These are phyloP conservation scores for Microdon myrmicae DNA, from an alignment of 2,888 invertebrate species.

Conservation along the genomic window DNA sequence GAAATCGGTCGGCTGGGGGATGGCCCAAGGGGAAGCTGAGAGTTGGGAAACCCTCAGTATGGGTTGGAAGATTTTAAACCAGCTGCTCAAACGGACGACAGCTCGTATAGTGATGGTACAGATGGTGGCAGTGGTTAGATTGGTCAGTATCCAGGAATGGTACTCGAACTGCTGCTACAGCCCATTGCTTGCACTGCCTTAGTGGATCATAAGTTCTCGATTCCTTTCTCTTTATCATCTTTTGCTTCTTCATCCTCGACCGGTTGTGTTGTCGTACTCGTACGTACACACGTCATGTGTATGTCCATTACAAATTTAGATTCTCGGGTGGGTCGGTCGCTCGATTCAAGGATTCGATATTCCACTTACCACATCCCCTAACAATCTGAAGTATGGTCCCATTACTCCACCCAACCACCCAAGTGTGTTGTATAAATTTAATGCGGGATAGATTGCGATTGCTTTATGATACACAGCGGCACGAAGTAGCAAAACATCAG, in stretches of 20 bases:
- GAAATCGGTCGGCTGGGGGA: conserved; percentile 1
- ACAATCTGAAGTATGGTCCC: not conserved
- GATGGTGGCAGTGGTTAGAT: conserved; percentile 14
- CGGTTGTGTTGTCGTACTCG: conserved; percentile 2
- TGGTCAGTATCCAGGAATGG: conserved; percentile 32
- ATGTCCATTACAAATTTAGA: conserved; percentile 43
- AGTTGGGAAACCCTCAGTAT: too few relatives aligned
- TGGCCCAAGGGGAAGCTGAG: too few relatives aligned
- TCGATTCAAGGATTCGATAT: conserved; percentile 32
- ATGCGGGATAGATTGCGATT: conserved; percentile 53
- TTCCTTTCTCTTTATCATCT: conserved; percentile 33
- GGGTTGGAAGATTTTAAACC: conserved; percentile 19
- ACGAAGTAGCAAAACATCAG: conserved; percentile 10
- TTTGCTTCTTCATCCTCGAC: conserved; percentile 24
- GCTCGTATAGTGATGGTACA: conserved; percentile 8
- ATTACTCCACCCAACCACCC: conserved; percentile 6
- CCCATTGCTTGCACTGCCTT: conserved; percentile 21
- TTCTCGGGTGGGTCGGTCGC: conserved; percentile 36
- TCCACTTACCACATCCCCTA: conserved; percentile 16
- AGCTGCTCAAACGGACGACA: conserved; percentile 32
- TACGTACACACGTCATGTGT: conserved; percentile 33
- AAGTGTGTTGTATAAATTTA: conserved; percentile 51
- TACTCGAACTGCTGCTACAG: conserved; percentile 11
- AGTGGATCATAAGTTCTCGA: conserved; percentile 37
- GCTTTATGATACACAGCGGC: conserved; percentile 48